phyloP scores from a whole-genome alignment of 2,113 vertebrate genomes.

The Toxotes chatareus region DNA sequence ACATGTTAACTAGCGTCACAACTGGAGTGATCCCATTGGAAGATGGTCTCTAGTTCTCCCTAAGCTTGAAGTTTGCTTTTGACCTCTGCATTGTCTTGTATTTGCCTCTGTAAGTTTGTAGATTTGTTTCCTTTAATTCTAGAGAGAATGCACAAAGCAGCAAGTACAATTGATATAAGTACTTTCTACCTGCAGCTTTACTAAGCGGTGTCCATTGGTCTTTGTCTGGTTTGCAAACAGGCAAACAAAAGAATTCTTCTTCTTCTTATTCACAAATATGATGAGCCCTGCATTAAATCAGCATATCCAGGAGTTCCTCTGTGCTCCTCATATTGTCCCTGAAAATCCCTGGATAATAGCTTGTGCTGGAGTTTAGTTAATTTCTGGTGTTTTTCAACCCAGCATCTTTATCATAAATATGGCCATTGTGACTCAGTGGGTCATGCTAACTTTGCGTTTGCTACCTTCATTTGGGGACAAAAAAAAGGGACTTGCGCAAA shows the following conservation, averaged over 20 bases:
- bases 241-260: not conserved
- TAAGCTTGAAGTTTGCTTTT: too few relatives aligned
- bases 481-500: too few relatives aligned
- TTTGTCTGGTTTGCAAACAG: slow-evolving; percentile 21
- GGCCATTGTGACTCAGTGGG: not conserved
- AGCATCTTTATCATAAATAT: not conserved
- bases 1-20: too few relatives aligned
- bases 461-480: not conserved
- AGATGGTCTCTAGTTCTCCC: too few relatives aligned
- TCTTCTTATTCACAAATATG: not conserved
- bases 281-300: not conserved
- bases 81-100: too few relatives aligned
- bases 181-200: not conserved
- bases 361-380: not conserved
- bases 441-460: not conserved
- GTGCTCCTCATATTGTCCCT: not conserved
- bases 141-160: not conserved
- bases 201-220: not conserved
- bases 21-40: too few relatives aligned
- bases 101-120: too few relatives aligned
- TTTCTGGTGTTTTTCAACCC: not conserved
- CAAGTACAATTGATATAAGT: not conserved
- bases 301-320: not conserved
- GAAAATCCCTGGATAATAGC: not conserved
- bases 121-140: too few relatives aligned